Base-by-base conservation (phyloP, 2,888 invertebrate genomes). In the Tipula lateralis region DNA sequence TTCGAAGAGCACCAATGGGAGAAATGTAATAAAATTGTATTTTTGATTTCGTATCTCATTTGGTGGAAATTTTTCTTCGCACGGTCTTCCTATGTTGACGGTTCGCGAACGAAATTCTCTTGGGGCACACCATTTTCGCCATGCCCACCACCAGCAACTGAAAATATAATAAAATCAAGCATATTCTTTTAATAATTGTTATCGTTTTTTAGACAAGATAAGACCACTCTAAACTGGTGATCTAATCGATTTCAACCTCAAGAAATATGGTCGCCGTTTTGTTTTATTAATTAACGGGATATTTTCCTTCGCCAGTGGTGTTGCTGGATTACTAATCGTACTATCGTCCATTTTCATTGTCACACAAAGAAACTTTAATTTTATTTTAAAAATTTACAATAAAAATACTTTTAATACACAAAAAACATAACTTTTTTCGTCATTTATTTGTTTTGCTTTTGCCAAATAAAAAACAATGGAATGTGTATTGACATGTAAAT, bases 41-140 rank as follows among this genome's bases (percentile, higher is more conserved):
- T 99, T 99, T 92, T 97, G 97, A 92, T 99, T 99, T 88, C 98
- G 94, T 86, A 99, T 98, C 88, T 97, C 96, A 91, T 99, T 99
- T 85, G 96, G 94, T 85, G 98, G 97, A 91, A 95, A 98, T 88
- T 95, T 96, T 88, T 96, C 96, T 84, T 93, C 92, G 86, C 93
- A 94, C 81, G 94, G 91, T 87, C 94, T 93, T 36, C 96, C 96
- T 87, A 97, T 91, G 88, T 93, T 92, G 87, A 97, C 95, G 81
- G 94, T 95, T 87, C 97, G 92, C 5, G 96, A 93, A 87, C 93
- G 92, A 84, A 96, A 90, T 89, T 96, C 96, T 87, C 94, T 93
- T 87, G 94, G 94, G 85, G 95, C 91, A 89, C 94, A 94, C 89
- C 94, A 94, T 91, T 92, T 92, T 87, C 93, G 92, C 92, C 95